Evolutionary conservation across 2,797 vertebrate species (phyloP).

Genomic region (Percopsis omiscomaycus): DNA sequence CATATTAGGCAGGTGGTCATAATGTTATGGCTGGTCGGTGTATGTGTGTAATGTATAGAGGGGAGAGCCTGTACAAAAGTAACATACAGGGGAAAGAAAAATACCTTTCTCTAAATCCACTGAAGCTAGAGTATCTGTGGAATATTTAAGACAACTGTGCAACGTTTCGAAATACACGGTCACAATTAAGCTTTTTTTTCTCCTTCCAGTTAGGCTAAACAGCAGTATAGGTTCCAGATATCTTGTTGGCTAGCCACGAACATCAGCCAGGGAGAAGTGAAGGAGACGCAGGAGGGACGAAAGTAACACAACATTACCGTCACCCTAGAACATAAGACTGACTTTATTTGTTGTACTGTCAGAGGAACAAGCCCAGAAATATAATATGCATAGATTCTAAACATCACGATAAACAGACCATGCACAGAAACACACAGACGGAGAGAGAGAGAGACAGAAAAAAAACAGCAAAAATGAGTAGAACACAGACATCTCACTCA

Average conservation of each 20-base stretch:
- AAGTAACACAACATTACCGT: background rate
- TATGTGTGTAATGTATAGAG: no score
- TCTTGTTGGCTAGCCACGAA: no score
- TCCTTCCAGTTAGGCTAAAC: no score
- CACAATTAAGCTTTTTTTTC: no score
- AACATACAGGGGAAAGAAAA: no score
- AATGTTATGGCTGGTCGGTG: background rate
- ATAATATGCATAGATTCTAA: background rate
- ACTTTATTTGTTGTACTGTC: background rate
- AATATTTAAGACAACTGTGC: no score
- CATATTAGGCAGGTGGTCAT: background rate
- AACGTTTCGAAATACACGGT: no score
- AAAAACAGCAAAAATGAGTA: constrained; percentile 36
- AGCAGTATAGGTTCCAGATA: no score
- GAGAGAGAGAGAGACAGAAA: constrained; percentile 32
- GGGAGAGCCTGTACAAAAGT: no score
- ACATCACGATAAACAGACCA: background rate
- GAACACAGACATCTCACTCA: constrained; percentile 37
- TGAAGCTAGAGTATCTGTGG: no score
- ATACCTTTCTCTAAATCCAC: no score
- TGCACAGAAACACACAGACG: constrained; percentile 20
- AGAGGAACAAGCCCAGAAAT: background rate
- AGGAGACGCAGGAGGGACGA: background rate
- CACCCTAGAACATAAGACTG: background rate
- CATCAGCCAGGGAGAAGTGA: background rate